phyloP scores from a whole-genome alignment of 2,888 invertebrate genomes.

The Polyommatus icarus region DNA sequence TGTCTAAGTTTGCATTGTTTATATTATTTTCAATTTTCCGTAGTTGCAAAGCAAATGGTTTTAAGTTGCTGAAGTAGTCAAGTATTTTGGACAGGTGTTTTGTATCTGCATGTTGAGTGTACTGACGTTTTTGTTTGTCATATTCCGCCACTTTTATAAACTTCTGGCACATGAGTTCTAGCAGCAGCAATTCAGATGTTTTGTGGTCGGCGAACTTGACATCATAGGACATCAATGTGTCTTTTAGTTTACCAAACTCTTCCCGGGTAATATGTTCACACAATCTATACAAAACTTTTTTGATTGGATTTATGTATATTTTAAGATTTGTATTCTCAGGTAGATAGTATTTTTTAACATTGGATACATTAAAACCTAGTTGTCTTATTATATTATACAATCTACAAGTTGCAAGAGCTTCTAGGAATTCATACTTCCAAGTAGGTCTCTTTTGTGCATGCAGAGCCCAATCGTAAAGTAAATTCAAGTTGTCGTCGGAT shows the following conservation, averaged over 20 bases:
- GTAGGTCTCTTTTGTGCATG: constrained; percentile 54
- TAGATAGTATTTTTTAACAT: constrained; percentile 55
- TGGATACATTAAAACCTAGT: constrained; percentile 58
- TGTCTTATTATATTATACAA: constrained; percentile 61
- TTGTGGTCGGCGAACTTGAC: constrained; percentile 59
- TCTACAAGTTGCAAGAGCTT: constrained; percentile 66
- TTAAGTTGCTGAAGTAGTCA: constrained; percentile 54
- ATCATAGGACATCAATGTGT: constrained; percentile 55
- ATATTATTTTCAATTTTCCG: constrained; percentile 51
- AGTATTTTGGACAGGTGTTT: constrained; percentile 58
- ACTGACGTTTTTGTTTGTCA: constrained; percentile 37
- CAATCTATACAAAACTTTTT: constrained; percentile 62
- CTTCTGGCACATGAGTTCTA: constrained; percentile 64
- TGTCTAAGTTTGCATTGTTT: constrained; percentile 39
- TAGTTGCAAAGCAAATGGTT: constrained; percentile 51
- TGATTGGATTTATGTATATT: constrained; percentile 60
- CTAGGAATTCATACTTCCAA: constrained; percentile 70
- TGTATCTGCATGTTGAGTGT: constrained; percentile 46
- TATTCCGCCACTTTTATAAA: constrained; percentile 54
- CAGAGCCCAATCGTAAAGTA: constrained; percentile 66
- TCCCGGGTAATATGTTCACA: constrained; percentile 62
- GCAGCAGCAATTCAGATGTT: constrained; percentile 61
- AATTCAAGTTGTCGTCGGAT: constrained; percentile 51
- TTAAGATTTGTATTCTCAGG: constrained; percentile 51
- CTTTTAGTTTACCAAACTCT: constrained; percentile 58